Evolutionary conservation across 2,888 invertebrate genomes (phyloP).

Genomic region (Clistopyga incitator): DNA sequence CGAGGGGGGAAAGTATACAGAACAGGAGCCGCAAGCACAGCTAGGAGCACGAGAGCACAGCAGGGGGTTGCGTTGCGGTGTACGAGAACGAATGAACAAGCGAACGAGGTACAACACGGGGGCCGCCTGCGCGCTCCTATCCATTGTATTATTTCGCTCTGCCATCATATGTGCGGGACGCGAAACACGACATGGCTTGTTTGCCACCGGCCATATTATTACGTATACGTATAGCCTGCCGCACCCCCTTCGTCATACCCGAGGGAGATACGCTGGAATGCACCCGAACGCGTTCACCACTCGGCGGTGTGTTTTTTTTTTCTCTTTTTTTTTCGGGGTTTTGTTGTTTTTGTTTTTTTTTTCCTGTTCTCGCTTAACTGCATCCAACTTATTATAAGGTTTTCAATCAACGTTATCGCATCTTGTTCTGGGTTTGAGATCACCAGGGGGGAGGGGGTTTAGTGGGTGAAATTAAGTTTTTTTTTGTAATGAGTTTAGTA

Average conservation of each 20-base stretch:
- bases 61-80: constrained; percentile 60
- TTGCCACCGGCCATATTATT: constrained; percentile 77
- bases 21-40: constrained; percentile 59
- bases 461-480: no score
- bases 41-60: constrained; percentile 56
- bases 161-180: constrained; percentile 52
- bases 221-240: constrained; percentile 65
- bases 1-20: constrained; percentile 54
- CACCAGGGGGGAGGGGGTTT: no score
- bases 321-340: constrained; percentile 31
- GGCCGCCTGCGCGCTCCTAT: constrained; percentile 66
- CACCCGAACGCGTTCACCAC: constrained; percentile 68
- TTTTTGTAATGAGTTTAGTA: no score
- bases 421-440: constrained; percentile 35
- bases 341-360: constrained; percentile 5
- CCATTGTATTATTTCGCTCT: constrained; percentile 77
- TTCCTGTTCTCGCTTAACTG: not conserved
- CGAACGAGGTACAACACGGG: constrained; percentile 56
- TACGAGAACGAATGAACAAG: constrained; percentile 67
- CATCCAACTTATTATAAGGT: constrained; percentile 65
- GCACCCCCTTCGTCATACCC: constrained; percentile 59
- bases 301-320: constrained; percentile 43
- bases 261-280: constrained; percentile 72
- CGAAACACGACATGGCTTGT: constrained; percentile 77
- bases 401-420: constrained; percentile 69